Evolutionary conservation across 2,797 vertebrate genomes (phyloP), one percentile per base, ranked within the genome.

Genomic region (Perdix hodgsoniae): DNA sequence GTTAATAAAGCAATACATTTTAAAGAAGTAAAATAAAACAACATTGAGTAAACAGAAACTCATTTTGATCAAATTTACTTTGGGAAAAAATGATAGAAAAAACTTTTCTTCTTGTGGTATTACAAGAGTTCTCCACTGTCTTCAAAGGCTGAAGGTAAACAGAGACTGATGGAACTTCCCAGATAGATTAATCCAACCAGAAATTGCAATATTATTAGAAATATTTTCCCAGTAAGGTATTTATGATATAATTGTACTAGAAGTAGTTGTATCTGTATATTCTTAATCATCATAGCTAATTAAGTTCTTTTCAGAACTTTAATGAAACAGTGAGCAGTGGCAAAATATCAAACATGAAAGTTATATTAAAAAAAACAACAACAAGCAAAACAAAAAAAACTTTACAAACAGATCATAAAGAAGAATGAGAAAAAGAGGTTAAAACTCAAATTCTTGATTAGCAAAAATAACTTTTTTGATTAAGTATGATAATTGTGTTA

Each of bases 1-100:
- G 10, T 80, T 93, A 94, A 80, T 74, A 52, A 94, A 86, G 57
- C 74, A 47, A 86, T 77, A 85, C 80, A 88, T 33, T 80, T 18
- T 56, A 90, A 88, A 78, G 69, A 91, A 85, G 76, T 73, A 76
- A 65, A 87, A 83, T 42, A 72, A 69, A 85, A 63, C 39, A 85
- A 47, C 10, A 39, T 29, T 12, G 52, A 85, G n/a, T 8, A 83
- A 83, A 83, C 3, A 82, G 13, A 76, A 83, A 47, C 10, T 70
- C 42, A 67, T 65, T 94, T 93, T 89, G 66, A 71, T 83, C 35
- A 70, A 72, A 61, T 4, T 40, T 80, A 13, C 42, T 77, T 42
- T 74, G 24, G 12, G 39, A n/a, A 77, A 76, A 56, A 27, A 40
- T 88, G 54, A 64, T n/a, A 91, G 69, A 93, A 91, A 11, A 11